phyloP scores from a whole-genome alignment of 53 echinoderm and acorn worm species.

The Mesocentrotus franciscanus region DNA sequence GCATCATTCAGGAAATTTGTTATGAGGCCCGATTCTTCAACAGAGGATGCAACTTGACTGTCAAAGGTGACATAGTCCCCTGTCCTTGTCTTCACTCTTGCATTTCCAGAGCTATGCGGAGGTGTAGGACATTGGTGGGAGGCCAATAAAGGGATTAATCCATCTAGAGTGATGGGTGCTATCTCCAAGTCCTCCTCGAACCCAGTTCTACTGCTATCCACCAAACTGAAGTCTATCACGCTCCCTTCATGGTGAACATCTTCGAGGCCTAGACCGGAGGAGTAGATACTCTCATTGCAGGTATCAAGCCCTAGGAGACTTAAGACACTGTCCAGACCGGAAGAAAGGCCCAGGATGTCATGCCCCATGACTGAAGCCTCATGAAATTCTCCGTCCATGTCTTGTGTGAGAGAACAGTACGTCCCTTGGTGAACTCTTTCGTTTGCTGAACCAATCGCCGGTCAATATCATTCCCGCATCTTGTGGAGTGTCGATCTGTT shows the following conservation, averaged over 20 bases:
- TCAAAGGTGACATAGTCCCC: not conserved
- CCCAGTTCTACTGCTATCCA: not conserved
- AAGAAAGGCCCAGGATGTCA: not conserved
- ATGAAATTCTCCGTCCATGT: conserved; percentile 16
- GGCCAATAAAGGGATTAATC: not conserved
- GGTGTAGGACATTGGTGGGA: not conserved
- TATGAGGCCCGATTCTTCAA: not conserved
- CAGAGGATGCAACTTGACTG: not conserved
- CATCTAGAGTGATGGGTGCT: not conserved
- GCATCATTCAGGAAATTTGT: conserved; percentile 16
- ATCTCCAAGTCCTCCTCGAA: not conserved
- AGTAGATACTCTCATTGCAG: not conserved
- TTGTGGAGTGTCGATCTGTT: no score
- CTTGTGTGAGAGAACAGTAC: not conserved
- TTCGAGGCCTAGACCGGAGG: not conserved
- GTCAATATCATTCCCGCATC: no score
- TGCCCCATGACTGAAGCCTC: conserved; percentile 22
- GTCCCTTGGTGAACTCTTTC: no score
- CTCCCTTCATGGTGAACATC: not conserved
- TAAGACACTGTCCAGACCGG: not conserved
- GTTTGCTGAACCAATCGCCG: no score
- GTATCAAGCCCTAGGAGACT: not conserved
- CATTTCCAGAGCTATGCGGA: not conserved
- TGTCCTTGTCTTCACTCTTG: not conserved
- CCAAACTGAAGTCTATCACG: not conserved